These are phyloP conservation scores for Dolichomitus sp. DNA, from an alignment of 2,888 invertebrate genomes.

Conservation along the genomic window DNA sequence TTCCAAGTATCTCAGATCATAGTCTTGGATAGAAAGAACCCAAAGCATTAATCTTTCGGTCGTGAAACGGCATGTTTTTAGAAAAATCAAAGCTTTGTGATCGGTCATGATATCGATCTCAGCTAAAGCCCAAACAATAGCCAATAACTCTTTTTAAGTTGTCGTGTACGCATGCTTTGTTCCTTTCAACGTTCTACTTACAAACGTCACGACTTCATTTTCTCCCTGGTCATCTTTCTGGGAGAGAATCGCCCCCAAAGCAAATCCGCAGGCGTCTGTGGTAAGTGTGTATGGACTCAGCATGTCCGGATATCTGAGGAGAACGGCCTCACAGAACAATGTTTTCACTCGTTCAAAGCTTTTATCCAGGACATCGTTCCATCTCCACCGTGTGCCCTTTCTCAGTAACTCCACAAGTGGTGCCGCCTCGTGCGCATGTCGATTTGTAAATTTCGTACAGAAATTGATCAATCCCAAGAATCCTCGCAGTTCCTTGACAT, in stretches of 20 bases:
- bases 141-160: constrained; percentile 47
- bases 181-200: constrained; percentile 6
- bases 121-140: constrained; percentile 34
- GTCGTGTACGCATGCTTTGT: constrained; percentile 28
- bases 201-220: neutral
- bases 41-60: constrained; percentile 24
- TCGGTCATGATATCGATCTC: constrained; percentile 34
- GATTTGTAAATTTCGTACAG: neutral
- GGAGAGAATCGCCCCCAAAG: neutral
- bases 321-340: neutral
- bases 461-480: neutral
- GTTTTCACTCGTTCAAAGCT: neutral
- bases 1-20: constrained; percentile 25
- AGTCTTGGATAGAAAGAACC: constrained; percentile 36
- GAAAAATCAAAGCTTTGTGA: constrained; percentile 44
- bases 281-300: neutral
- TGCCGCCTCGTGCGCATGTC: neutral
- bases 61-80: constrained; percentile 21
- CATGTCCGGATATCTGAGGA: neutral
- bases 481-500: neutral
- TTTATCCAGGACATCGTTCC: neutral
- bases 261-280: neutral
- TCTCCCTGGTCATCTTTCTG: neutral
- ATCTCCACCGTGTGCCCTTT: neutral
- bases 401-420: neutral